Conservation (phyloP, 2,888 invertebrate genomes). For the Oscheius sp. region DNA sequence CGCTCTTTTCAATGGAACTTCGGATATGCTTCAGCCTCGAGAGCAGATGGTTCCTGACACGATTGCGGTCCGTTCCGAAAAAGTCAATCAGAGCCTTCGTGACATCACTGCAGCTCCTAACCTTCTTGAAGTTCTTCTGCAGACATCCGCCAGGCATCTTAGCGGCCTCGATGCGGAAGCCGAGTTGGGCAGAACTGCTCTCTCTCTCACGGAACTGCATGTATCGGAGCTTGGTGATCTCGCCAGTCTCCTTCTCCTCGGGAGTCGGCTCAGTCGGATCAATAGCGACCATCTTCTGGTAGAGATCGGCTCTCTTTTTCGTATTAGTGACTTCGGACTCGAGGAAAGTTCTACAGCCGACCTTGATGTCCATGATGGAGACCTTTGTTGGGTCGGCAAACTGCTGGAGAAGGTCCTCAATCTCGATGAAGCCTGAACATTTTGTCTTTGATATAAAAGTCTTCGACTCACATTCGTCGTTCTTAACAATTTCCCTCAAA, state of each 20-base stretch:
- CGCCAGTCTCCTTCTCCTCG: constrained; percentile 81
- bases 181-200: constrained; percentile 90
- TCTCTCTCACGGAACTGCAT: constrained; percentile 94
- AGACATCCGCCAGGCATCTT: constrained; percentile 76
- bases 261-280: constrained; percentile 87
- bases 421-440: constrained; percentile 84
- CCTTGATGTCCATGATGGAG: constrained; percentile 96
- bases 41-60: constrained; percentile 80
- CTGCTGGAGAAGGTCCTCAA: constrained; percentile 90
- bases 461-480: constrained; percentile 74
- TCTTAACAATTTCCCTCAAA: constrained; percentile 75
- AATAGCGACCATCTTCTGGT: constrained; percentile 93
- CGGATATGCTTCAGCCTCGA: constrained; percentile 84
- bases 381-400: constrained; percentile 91
- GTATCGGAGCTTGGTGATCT: constrained; percentile 91
- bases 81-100: constrained; percentile 63
- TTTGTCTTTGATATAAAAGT: background rate
- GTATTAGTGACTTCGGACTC: constrained; percentile 93
- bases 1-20: constrained; percentile 84
- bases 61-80: constrained; percentile 66
- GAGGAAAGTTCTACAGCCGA: constrained; percentile 91
- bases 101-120: constrained; percentile 82
- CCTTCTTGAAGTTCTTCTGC: constrained; percentile 86
- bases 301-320: constrained; percentile 86
- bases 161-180: constrained; percentile 95